Conservation (phyloP, 2,888 invertebrate genomes). For the Drosophila recens region DNA sequence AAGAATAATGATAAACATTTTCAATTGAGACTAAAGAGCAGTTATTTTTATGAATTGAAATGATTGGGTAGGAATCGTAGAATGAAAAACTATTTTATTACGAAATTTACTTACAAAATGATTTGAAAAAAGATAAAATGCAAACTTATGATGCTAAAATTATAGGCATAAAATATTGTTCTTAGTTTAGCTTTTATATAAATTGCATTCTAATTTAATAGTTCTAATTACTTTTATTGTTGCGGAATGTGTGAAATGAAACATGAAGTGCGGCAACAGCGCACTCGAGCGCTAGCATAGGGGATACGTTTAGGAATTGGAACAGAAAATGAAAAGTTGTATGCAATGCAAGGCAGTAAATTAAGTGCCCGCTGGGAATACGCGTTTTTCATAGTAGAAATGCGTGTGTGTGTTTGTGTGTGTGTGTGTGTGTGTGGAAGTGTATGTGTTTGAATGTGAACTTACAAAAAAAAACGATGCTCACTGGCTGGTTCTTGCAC, state of each 20-base stretch:
- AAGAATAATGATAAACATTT: no score
- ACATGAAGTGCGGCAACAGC: slow-evolving; percentile 63
- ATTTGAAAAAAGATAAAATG: not conserved
- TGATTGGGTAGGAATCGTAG: not conserved
- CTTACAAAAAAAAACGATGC: slow-evolving; percentile 35
- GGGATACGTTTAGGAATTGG: slow-evolving; percentile 63
- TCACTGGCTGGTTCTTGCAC: slow-evolving; percentile 37
- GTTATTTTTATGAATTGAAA: not conserved
- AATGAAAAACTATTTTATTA: not conserved
- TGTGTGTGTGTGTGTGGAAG: slow-evolving; percentile 2
- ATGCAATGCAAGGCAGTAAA: slow-evolving; percentile 62
- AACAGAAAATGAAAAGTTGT: slow-evolving; percentile 52
- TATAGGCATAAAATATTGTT: not conserved
- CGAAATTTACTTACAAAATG: not conserved
- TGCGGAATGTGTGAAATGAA: slow-evolving; percentile 2
- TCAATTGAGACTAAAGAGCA: not conserved
- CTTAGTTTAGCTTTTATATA: not conserved
- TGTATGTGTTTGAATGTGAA: slow-evolving; percentile 13
- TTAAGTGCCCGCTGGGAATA: slow-evolving; percentile 80
- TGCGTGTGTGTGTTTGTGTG: slow-evolving; percentile 30
- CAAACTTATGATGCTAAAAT: not conserved
- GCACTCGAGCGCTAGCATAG: slow-evolving; percentile 25
- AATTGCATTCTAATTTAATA: not conserved
- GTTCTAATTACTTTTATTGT: no score
- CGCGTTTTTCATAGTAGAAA: slow-evolving; percentile 37